Evolutionary conservation across 2,113 vertebrate genomes (phyloP).

Genomic region (Cathartes aura): DNA sequence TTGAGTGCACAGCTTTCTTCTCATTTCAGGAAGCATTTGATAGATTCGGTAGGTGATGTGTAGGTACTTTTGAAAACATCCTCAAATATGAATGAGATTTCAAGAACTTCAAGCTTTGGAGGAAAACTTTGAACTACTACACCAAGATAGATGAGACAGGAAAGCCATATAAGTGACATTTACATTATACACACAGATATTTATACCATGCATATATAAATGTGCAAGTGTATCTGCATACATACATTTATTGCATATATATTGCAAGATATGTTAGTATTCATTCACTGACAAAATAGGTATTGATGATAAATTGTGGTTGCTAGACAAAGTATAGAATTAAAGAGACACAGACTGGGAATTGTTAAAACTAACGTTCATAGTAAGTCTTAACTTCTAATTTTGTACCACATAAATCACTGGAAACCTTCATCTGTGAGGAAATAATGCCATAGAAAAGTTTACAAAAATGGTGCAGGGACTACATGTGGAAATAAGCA

Average conservation of each 20-base stretch:
- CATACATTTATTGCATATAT: rapidly evolving
- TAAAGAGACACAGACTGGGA: background rate
- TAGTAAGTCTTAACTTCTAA: background rate
- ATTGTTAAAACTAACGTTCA: background rate
- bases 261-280: background rate
- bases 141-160: background rate
- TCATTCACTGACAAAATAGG: too few species aligned
- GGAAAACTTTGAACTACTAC: background rate
- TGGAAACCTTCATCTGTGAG: background rate
- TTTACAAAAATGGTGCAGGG: background rate
- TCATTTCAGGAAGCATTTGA: background rate
- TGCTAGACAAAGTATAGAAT: background rate
- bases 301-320: background rate
- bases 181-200: background rate
- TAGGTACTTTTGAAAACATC: background rate
- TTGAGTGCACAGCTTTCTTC: background rate
- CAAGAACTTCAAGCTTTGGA: background rate
- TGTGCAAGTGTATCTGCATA: background rate
- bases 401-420: background rate
- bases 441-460: background rate
- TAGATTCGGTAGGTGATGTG: background rate
- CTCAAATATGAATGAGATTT: background rate
- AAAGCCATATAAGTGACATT: background rate
- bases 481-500: background rate
- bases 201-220: too few species aligned